Conservation (phyloP, 1,140 invertebrate species). For the Ceratoteleas bidentatus region DNA sequence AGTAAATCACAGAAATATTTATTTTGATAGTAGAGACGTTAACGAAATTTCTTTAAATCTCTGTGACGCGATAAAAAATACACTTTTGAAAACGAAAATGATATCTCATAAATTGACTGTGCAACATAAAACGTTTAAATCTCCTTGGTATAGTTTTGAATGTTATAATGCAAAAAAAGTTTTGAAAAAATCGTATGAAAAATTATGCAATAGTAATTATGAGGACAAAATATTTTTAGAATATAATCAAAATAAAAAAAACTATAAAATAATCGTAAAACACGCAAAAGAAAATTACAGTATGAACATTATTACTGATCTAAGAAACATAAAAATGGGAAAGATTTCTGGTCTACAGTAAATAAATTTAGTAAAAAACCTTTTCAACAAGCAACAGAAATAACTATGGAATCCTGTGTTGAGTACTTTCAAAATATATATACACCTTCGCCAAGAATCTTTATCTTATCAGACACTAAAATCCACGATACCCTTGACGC, state of each 20-base stretch:
- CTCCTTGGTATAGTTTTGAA: not conserved
- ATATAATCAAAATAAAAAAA: conserved; percentile 7
- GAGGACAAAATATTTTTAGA: not conserved
- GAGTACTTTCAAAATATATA: conserved; percentile 18
- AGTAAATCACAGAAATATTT: not conserved
- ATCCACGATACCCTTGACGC: not conserved
- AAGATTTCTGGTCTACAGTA: conserved; percentile 11
- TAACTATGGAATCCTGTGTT: conserved; percentile 3
- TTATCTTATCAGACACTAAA: not conserved
- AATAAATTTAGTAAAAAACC: conserved; percentile 7
- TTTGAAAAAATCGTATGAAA: conserved; percentile 7
- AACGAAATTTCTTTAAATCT: not conserved
- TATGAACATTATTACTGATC: not conserved
- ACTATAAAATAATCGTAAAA: not conserved
- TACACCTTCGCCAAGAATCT: not conserved
- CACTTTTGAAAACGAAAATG: not conserved
- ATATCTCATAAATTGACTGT: not conserved
- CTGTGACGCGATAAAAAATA: not conserved
- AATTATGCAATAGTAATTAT: conserved; percentile 1
- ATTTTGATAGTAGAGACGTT: not conserved
- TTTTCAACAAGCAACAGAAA: not conserved
- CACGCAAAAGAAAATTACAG: conserved; percentile 7
- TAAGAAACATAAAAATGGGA: conserved; percentile 7
- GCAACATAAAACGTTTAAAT: conserved; percentile 1
- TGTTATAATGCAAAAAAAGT: conserved; percentile 4